A percentile compares a stretch with the other conserved stretches of the same genome.
Conservation (phyloP, 2,797 vertebrate genomes). For the Melanotaenia maccullochi region DNA sequence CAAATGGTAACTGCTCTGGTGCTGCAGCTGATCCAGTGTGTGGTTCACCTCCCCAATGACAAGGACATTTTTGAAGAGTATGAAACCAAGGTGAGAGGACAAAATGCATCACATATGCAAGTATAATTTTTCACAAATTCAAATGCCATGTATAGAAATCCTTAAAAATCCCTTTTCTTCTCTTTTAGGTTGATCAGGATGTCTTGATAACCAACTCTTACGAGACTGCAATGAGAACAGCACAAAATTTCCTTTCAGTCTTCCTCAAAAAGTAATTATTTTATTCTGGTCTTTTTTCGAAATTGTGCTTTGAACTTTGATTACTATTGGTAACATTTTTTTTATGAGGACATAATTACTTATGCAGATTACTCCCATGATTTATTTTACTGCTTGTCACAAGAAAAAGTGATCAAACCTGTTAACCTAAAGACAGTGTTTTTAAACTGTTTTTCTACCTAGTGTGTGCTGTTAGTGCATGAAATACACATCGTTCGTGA, state of each 20-base stretch:
- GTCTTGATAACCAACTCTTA: constrained; percentile 97
- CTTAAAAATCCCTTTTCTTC: background rate
- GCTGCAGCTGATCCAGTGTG: constrained; percentile 97
- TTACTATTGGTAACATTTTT: background rate
- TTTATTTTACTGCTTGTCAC: background rate
- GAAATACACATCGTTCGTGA: constrained; percentile 2
- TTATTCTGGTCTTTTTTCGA: background rate
- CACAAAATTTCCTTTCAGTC: constrained; percentile 97
- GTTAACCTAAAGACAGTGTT: background rate
- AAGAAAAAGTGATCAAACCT: background rate
- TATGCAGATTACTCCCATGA: background rate
- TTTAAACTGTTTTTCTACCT: too few relatives aligned
- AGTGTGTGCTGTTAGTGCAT: background rate
- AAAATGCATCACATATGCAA: background rate
- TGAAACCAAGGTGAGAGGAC: constrained; percentile 88
- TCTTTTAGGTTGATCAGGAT: constrained; percentile 92
- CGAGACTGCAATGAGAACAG: constrained; percentile 97
- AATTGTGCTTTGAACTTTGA: background rate
- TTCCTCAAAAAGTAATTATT: constrained; percentile 95
- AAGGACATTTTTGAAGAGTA: constrained; percentile 89
- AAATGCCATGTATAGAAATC: background rate
- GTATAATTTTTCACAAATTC: background rate
- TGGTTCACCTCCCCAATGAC: constrained; percentile 94
- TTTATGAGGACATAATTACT: background rate
- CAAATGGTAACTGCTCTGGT: constrained; percentile 98